Conservation (phyloP, 1,140 invertebrate genomes). For the Drosophila baimaii region DNA sequence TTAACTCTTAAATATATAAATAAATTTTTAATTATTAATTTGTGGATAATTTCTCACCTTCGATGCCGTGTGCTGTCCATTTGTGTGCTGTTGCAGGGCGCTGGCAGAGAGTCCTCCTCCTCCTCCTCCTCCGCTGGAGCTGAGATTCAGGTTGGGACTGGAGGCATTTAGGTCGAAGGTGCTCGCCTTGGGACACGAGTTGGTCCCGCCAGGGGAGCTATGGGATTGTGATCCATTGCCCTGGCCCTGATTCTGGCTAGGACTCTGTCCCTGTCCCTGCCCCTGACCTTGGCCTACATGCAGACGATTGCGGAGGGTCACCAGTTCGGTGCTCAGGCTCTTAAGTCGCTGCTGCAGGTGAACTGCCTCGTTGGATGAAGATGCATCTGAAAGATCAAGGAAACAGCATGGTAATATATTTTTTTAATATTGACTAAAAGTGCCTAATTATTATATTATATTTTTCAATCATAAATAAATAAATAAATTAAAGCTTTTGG, state of each 20-base stretch:
- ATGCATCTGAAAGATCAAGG: conserved; percentile 89
- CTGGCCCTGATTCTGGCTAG: conserved; percentile 58
- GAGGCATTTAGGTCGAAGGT: conserved; percentile 75
- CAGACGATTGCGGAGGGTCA: conserved; percentile 93
- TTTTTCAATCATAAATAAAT: no score
- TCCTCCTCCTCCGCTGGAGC: conserved; percentile 14
- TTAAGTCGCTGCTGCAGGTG: conserved; percentile 94
- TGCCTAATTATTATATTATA: no score
- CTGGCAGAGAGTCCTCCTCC: conserved; percentile 50
- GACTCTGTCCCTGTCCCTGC: conserved; percentile 80
- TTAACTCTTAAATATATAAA: no score
- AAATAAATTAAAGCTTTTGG: background rate
- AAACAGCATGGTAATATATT: no score
- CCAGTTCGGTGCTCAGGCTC: conserved; percentile 94
- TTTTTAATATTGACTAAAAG: no score
- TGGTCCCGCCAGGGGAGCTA: conserved; percentile 22
- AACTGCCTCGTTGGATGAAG: conserved; percentile 95
- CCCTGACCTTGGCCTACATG: conserved; percentile 88
- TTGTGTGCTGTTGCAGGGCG: conserved; percentile 70
- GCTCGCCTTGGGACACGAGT: conserved; percentile 42
- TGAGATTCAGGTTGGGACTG: conserved; percentile 71
- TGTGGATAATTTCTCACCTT: no score
- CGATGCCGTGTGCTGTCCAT: conserved; percentile 55
- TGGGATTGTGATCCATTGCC: conserved; percentile 62
- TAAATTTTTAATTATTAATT: no score